Conservation (phyloP, 1,140 invertebrate species). For the Tetramorium alpestre region DNA sequence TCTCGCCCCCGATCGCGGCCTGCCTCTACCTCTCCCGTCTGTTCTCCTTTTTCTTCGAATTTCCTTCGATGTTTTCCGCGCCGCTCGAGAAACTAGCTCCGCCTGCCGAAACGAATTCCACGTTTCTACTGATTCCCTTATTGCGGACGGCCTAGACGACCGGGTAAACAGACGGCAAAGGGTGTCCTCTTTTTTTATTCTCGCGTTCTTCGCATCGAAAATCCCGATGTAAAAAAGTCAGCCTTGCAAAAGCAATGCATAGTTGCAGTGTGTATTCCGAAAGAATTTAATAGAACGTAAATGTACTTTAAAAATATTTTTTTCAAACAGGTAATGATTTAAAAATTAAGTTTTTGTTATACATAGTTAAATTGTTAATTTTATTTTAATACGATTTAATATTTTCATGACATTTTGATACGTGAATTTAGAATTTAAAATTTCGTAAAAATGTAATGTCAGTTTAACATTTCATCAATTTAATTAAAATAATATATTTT, state of each 20-base stretch:
- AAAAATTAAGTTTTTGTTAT: background rate
- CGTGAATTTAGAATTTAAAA: background rate
- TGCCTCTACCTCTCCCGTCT: background rate
- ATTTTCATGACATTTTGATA: background rate
- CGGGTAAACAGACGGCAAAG: slow-evolving; percentile 70
- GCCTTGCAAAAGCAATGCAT: background rate
- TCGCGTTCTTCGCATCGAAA: slow-evolving; percentile 38
- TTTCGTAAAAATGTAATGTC: background rate
- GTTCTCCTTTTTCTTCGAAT: slow-evolving; percentile 29
- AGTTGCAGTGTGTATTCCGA: background rate
- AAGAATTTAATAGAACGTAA: background rate
- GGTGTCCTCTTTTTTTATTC: slow-evolving; percentile 39
- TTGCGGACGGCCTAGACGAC: slow-evolving; percentile 73
- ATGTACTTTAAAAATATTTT: slow-evolving; percentile 2
- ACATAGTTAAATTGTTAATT: background rate
- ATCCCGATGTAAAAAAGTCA: slow-evolving; percentile 21
- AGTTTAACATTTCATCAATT: background rate
- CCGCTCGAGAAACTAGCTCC: slow-evolving; percentile 59
- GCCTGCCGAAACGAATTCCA: slow-evolving; percentile 70
- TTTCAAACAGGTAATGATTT: background rate
- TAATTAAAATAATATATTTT: slow-evolving; percentile 24
- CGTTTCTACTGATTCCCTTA: slow-evolving; percentile 73
- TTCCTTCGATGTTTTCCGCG: slow-evolving; percentile 65
- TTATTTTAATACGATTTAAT: background rate
- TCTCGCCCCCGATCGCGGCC: background rate